A percentile compares a stretch with the other conserved stretches of the same genome.
Evolutionary conservation across 2,797 vertebrate species (phyloP).

Genomic region (Liasis olivaceus): DNA sequence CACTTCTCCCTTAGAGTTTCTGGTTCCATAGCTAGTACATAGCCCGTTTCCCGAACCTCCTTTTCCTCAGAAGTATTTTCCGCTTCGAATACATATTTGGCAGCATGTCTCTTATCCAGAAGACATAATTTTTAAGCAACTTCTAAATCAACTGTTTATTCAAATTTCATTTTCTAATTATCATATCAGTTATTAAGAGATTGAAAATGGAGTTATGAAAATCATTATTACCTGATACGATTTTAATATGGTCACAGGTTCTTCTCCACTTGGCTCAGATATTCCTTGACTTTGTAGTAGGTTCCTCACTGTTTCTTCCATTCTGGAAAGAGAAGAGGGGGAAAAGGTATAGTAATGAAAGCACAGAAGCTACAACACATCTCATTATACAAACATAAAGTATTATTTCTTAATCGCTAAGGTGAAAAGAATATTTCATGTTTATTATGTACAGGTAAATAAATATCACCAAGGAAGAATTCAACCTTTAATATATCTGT

Average conservation of each 20-base stretch:
- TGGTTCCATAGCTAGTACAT: background rate
- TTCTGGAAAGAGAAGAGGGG: slow-evolving; percentile 75
- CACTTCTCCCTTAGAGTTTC: background rate
- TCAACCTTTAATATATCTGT: background rate
- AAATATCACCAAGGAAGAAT: background rate
- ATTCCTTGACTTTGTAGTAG: slow-evolving; percentile 85
- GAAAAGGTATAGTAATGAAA: background rate
- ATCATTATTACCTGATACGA: slow-evolving; percentile 80
- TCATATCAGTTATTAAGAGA: background rate
- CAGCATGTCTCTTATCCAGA: background rate
- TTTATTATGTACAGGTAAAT: background rate
- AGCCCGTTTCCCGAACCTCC: background rate
- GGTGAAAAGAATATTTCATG: slow-evolving; percentile 4
- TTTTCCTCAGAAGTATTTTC: background rate
- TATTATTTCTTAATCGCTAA: slow-evolving; percentile 30
- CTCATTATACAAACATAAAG: background rate
- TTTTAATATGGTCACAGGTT: slow-evolving; percentile 83
- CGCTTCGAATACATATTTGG: background rate
- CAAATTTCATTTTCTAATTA: background rate
- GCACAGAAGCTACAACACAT: background rate
- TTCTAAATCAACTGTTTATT: background rate
- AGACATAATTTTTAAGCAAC: background rate
- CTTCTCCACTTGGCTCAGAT: slow-evolving; percentile 80
- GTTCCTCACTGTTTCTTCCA: slow-evolving; percentile 91
- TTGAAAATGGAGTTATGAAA: background rate